Evolutionary conservation across 1,140 invertebrate species (phyloP), one percentile per base, ranked within the genome.

Genomic region (Brachionus plicatilis): DNA sequence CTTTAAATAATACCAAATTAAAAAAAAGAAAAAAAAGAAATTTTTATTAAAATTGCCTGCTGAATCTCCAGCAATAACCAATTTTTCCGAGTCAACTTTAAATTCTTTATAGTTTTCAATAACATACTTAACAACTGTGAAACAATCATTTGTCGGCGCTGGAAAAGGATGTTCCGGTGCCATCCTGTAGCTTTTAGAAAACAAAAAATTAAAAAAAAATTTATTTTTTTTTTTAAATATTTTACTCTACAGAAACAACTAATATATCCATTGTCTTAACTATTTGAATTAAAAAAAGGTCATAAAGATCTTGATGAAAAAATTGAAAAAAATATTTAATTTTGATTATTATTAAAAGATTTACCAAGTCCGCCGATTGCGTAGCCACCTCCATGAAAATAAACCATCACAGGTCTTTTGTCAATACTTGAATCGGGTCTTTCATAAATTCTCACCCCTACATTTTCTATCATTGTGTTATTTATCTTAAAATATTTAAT

Each of bases 241-340:
- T 50, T 86, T 87, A 88, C 88, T 88, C 87, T 27, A 87, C 85
- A 41, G 88, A 87, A 17, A 88, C 85, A 12, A 88, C 85, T n/a
- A 87, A 84, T 12, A 82, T 82, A 20, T 82, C 20, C n/a, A 82
- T 43, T 20, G 9, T 7, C 24, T 82, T 82, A 20, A 33, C 33
- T 6, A 82, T 65, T 65, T 82, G 50, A 65, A 82, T 68, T 50
- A 82, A 68, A 82, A 27, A 82, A 29, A 65, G n/a, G 65, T 82
- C 79, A 82, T 68, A 82, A 17, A 45, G 29, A 29, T 82, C 79
- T 82, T 56, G 1, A 20, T 29, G 17, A 43, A 76, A 50, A 43
- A 17, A 24, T 50, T 8, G 3, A 29, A 17, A 65, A 14, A 65
- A 11, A 11, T 24, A 33, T 37, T 20, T 65, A 4, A 43, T 9